A percentile compares a stretch with the other conserved stretches of the same genome.
Evolutionary conservation across 2,113 vertebrate genomes (phyloP).

Genomic region (Megaleporinus macrocephalus): DNA sequence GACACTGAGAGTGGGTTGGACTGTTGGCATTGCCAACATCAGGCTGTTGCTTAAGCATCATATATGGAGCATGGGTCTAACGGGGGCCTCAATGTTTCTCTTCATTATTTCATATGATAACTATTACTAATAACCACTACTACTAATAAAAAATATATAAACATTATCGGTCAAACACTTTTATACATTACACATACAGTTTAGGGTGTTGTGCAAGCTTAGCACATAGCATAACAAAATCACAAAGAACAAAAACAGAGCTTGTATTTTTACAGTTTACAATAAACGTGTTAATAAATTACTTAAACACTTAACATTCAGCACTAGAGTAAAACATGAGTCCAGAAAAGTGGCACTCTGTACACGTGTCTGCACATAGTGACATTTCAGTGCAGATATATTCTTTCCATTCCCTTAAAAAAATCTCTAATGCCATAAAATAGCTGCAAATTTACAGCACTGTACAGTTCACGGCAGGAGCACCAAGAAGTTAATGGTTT

Average conservation of each 20-base stretch:
- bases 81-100: conserved; percentile 32
- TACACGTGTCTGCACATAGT: too few species aligned
- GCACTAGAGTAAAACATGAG: not conserved
- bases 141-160: too few species aligned
- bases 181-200: not conserved
- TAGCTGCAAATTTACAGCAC: not conserved
- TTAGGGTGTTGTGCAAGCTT: not conserved
- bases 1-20: conserved; percentile 38
- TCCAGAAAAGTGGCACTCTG: not conserved
- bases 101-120: too few species aligned
- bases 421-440: not conserved
- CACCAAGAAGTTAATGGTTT: not conserved
- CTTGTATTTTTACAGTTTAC: too few species aligned
- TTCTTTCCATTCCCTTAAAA: not conserved
- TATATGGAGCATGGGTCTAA: conserved; percentile 22
- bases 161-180: too few species aligned
- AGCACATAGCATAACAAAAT: too few species aligned
- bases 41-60: conserved; percentile 41
- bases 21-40: conserved; percentile 42
- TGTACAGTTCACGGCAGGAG: not conserved
- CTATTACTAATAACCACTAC: too few species aligned
- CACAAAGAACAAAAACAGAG: too few species aligned
- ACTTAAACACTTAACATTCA: not conserved
- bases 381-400: not conserved
- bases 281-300: not conserved